Conservation (phyloP, 2,113 vertebrate genomes). For the Daboia siamensis region DNA sequence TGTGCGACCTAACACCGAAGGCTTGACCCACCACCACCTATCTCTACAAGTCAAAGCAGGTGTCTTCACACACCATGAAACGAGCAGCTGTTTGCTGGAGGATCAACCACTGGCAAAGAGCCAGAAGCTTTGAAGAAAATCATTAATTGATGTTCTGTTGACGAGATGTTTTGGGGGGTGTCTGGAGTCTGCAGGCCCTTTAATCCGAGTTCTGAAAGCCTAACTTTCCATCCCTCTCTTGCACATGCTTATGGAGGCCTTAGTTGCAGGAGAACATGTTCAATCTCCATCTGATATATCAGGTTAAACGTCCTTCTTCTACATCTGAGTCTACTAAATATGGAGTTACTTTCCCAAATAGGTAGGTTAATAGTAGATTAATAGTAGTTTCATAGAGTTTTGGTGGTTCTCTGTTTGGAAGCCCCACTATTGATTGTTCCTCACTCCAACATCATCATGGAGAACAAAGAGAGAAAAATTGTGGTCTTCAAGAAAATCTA, state of each 20-base stretch:
- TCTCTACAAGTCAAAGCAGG: slow-evolving; percentile 66
- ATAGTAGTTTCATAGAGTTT: background rate
- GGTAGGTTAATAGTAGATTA: background rate
- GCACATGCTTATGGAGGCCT: background rate
- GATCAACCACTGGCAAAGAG: slow-evolving; percentile 58
- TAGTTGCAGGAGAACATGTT: too few species aligned
- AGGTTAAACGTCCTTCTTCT: background rate
- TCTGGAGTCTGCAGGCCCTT: background rate
- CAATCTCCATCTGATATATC: background rate
- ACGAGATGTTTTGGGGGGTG: background rate
- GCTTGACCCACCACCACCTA: slow-evolving; percentile 47
- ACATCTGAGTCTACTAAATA: background rate
- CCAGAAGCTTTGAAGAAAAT: slow-evolving; percentile 62
- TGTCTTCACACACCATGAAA: slow-evolving; percentile 47
- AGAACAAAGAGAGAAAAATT: background rate
- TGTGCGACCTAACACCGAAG: slow-evolving; percentile 52
- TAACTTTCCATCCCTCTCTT: too few species aligned
- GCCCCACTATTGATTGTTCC: background rate
- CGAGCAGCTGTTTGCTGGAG: slow-evolving; percentile 27
- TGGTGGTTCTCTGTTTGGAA: background rate
- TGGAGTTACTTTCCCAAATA: background rate
- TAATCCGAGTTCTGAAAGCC: background rate
- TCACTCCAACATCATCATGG: background rate
- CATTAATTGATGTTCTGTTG: slow-evolving; percentile 41
- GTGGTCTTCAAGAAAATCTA: background rate